Evolutionary conservation across 2,888 invertebrate genomes (phyloP), one percentile per base, ranked within the genome.

Genomic region (Eledona agricola): DNA sequence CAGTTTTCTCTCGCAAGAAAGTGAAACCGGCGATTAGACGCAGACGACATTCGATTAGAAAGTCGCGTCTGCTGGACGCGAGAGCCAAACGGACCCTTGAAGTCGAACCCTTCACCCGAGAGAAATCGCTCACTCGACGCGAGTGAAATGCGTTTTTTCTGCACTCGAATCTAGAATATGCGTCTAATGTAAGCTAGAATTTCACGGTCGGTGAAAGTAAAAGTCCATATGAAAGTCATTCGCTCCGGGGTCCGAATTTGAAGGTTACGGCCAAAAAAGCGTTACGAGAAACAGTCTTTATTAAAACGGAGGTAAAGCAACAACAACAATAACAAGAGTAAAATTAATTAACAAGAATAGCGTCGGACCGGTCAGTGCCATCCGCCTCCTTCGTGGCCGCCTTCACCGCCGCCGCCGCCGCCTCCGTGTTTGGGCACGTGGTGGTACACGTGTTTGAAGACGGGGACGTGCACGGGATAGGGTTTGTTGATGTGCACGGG

Each of bases 371-470:
- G 37, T 45, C 60, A 60, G 40, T 59, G 55, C 62, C 63, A 62
- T 35, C 59, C 60, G 26, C 60, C 52, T 22, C 61, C 51, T 46
- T 42, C 53, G 7, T 51, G 31, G 29, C 43, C 50, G 13, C 52
- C 51, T 9, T 34, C 47, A 17, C 52, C 52, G 7, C 51, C 55
- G 11, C 60, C 58, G 13, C 59, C 64, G 26, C 61, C 62, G 11
- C 62, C 62, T 10, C 62, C 63, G 54, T 72, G 69, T 34, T 72
- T 72, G 11, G 72, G 68, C n/a, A 71, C 70, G 70, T 83, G 82
- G 74, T 87, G 86, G 78, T 87, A 84, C 63, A 88, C 81, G 74
- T 88, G 88, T 72, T 87, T 88, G 78, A 86, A 88, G 12, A 88
- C 84, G 26, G 87, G 87, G 4, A 85, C 83, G 62, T 88, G 88